Evolutionary conservation across 2,113 vertebrate species (phyloP).

Genomic region (Aspiorhynchus laticeps): DNA sequence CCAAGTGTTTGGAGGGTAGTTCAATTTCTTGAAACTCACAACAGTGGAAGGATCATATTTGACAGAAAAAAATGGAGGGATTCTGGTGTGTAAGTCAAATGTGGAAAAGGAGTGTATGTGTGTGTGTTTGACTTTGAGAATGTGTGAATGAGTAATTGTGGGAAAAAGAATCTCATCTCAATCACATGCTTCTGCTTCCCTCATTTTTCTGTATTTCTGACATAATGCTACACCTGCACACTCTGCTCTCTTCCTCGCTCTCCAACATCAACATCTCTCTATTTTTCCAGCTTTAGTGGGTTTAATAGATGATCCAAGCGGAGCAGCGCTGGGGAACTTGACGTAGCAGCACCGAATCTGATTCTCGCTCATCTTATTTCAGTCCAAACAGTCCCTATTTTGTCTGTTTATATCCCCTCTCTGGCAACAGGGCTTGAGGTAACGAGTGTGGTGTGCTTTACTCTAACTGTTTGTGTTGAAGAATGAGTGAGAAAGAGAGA

Average conservation of each 20-base stretch:
- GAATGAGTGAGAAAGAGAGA: conserved; percentile 46
- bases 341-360: conserved; percentile 39
- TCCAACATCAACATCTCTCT: conserved; percentile 63
- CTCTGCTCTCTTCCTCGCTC: conserved; percentile 34
- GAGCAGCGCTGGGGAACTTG: conserved; percentile 52
- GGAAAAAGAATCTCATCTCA: conserved; percentile 35
- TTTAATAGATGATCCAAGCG: conserved; percentile 58
- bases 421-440: conserved; percentile 47
- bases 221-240: conserved; percentile 64
- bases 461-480: conserved; percentile 58
- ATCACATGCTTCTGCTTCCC: conserved; percentile 40
- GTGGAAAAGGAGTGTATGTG: neutral
- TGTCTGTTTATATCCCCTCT: conserved; percentile 56
- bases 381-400: conserved; percentile 29
- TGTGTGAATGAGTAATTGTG: conserved; percentile 42
- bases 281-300: conserved; percentile 65
- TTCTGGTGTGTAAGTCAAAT: neutral
- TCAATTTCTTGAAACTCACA: conserved; percentile 2
- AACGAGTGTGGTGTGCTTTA: conserved; percentile 43
- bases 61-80: conserved; percentile 23
- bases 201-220: conserved; percentile 54
- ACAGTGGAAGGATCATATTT: conserved; percentile 9
- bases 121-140: neutral
- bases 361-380: conserved; percentile 39
- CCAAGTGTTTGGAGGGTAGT: neutral